These are phyloP conservation scores for Eira barbara DNA, from an alignment of 2,113 vertebrate genomes.

Conservation along the genomic window DNA sequence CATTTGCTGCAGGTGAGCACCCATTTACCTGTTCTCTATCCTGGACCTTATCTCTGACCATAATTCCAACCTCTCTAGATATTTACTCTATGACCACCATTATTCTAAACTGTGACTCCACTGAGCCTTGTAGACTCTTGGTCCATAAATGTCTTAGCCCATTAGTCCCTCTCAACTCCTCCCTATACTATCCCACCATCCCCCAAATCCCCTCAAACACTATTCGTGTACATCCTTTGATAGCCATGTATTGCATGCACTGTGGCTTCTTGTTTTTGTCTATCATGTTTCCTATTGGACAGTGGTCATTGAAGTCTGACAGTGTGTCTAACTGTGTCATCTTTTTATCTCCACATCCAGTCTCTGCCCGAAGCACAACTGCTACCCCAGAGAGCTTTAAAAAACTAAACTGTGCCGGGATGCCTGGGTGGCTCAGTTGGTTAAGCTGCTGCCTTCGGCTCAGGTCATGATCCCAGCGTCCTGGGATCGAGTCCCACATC, in stretches of 20 bases:
- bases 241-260: not conserved
- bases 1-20: not conserved
- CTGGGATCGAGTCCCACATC: too few species aligned
- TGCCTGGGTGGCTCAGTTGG: too few species aligned
- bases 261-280: not conserved
- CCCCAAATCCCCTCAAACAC: too few species aligned
- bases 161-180: not conserved
- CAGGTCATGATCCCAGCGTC: too few species aligned
- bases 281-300: not conserved
- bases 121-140: fast-evolving
- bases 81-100: not conserved
- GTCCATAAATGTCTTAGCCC: not conserved
- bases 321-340: not conserved
- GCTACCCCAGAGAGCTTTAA: not conserved
- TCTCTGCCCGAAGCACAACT: not conserved
- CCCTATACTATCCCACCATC: not conserved
- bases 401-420: not conserved
- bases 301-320: not conserved
- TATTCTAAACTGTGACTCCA: not conserved
- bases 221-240: not conserved
- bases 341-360: not conserved
- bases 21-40: too few species aligned
- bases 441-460: too few species aligned
- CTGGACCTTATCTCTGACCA: not conserved
- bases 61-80: not conserved